Percentiles rank a stretch among this genome's conserved stretches.
Evolutionary conservation across 2,797 vertebrate species (phyloP).

Genomic region (Apogon talboti): DNA sequence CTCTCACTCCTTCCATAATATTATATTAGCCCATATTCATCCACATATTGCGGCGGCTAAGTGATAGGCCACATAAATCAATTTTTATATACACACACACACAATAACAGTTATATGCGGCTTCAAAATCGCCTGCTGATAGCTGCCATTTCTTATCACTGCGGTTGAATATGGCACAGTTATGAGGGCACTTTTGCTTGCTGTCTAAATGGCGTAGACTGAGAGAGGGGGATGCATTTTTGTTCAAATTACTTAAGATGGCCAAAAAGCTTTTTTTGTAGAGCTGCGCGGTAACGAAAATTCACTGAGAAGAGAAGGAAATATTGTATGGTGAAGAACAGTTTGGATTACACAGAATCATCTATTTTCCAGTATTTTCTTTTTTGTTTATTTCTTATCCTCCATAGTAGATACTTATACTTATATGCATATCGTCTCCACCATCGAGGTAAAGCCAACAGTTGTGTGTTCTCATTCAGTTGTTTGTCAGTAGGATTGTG

Average conservation of each 20-base stretch:
- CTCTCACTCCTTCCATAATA: constrained; percentile 54
- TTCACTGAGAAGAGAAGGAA: constrained; percentile 20
- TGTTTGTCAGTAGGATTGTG: too few relatives aligned
- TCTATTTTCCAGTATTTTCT: constrained; percentile 12
- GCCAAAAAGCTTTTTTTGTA: constrained; percentile 44
- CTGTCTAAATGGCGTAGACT: constrained; percentile 60
- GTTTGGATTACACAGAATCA: constrained; percentile 30
- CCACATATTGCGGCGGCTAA: constrained; percentile 62
- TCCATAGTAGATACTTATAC: too few relatives aligned
- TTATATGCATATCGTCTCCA: too few relatives aligned
- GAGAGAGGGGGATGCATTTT: constrained; percentile 47
- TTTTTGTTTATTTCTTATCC: too few relatives aligned
- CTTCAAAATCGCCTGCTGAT: constrained; percentile 70
- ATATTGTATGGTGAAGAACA: constrained; percentile 5
- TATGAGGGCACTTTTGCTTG: constrained; percentile 67
- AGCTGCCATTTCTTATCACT: constrained; percentile 79
- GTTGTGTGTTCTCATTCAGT: not conserved
- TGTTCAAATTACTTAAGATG: constrained; percentile 68
- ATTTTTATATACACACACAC: constrained; percentile 61
- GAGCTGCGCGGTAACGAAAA: constrained; percentile 38
- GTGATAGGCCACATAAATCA: constrained; percentile 73
- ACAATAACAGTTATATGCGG: constrained; percentile 65
- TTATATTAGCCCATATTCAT: constrained; percentile 70
- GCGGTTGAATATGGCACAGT: constrained; percentile 54
- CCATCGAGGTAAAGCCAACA: too few relatives aligned